Evolutionary conservation across 2,113 vertebrate species (phyloP), one percentile per base, ranked within the genome.

Genomic region (Bubalus kerabau): DNA sequence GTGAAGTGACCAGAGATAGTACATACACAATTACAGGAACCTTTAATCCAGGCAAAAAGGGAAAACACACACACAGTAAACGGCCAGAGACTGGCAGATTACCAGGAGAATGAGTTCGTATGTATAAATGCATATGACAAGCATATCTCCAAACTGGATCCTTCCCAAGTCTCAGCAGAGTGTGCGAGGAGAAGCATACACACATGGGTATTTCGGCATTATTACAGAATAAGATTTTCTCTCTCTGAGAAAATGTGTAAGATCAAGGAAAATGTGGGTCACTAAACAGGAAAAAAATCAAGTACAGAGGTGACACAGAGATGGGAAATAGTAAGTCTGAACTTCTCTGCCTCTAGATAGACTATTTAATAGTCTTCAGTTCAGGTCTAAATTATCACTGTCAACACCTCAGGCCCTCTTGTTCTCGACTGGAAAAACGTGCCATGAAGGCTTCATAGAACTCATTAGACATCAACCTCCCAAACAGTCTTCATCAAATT

Each of bases 131-230:
- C 12, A 17, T n/a, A 93, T 83, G 96, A 97, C 94, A 98, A 91
- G 96, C 97, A 97, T 90, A 97, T 43, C 93, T 17, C 94, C 28
- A 40, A 62, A 92, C 95, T 98, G 98, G 98, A 98, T 97, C 52
- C 2, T 32, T 98, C 97, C 95, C 97, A 97, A 0, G n/a, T 94
- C 74, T 87, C 46, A 95, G 96, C 88, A 97, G 95, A 30, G 78
- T 76, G n/a, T 91, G 60, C 85, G 40, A 97, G 93, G 28, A 97
- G 94, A 96, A 57, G 64, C n/a, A 57, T 8, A 95, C 28, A 97
- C 62, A 3, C 7, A 90, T 59, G 87, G 71, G n/a, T 90, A 30
- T 91, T 95, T 96, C 97, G 91, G 92, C 97, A 98, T 82, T 88
- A 91, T 90, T 94, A 95, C 82, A 97, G 97, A 98, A 93, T 91